phyloP scores from a whole-genome alignment of 2,797 vertebrate genomes.

The Coendou prehensilis region DNA sequence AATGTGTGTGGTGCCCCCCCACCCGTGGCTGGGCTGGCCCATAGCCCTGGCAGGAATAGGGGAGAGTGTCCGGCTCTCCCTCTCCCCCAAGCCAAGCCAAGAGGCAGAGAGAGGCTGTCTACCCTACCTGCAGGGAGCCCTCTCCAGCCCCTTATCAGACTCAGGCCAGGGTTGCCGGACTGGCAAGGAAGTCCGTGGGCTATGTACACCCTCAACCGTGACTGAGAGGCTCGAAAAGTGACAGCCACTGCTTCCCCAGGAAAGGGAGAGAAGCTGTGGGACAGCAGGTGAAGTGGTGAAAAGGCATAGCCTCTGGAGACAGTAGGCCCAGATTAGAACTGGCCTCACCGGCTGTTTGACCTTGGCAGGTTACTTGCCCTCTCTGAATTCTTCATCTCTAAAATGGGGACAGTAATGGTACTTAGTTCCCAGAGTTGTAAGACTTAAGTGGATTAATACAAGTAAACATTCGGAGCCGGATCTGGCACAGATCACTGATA shows the following conservation, averaged over 20 bases:
- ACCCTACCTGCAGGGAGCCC: neutral
- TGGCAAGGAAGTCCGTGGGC: neutral
- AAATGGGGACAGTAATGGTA: neutral
- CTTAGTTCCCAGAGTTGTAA: neutral
- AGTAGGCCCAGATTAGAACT: neutral
- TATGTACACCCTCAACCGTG: neutral
- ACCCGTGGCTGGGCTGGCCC: neutral
- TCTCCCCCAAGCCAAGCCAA: neutral
- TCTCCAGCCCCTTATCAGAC: neutral
- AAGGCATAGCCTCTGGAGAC: neutral
- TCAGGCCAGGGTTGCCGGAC: neutral
- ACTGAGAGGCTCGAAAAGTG: neutral
- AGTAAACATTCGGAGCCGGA: neutral
- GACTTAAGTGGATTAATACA: neutral
- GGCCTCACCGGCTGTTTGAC: neutral
- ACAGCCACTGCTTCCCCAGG: neutral
- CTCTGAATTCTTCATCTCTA: conserved; percentile 14
- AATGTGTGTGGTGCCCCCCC: neutral
- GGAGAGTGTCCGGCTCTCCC: neutral
- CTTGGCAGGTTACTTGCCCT: neutral
- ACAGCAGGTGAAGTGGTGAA: accelerated
- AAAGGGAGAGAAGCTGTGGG: neutral
- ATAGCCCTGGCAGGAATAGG: neutral
- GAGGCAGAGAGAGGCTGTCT: accelerated
- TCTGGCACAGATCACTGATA: neutral